Percentiles rank a stretch among this genome's conserved stretches.
phyloP scores from a whole-genome alignment of 2,113 vertebrate species.

The Pundamilia nyererei region DNA sequence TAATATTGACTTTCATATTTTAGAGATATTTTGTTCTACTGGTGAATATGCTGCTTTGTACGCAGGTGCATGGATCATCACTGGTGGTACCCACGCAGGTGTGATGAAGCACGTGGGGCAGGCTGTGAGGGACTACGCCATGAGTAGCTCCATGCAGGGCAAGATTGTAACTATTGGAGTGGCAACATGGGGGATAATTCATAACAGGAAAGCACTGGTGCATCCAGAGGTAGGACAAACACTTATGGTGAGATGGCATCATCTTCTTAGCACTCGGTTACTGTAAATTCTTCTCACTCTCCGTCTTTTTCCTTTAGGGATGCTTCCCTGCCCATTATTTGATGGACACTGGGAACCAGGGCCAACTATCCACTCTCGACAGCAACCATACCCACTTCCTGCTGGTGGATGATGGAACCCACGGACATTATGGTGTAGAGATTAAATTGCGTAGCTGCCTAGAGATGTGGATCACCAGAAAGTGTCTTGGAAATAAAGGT shows the following conservation, averaged over 20 bases:
- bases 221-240: constrained; percentile 38
- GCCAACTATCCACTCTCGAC: constrained; percentile 83
- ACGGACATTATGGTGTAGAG: constrained; percentile 81
- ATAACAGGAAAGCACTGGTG: constrained; percentile 78
- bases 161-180: constrained; percentile 87
- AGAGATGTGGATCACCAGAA: constrained; percentile 85
- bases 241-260: neutral
- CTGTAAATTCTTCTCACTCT: neutral
- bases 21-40: neutral
- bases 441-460: constrained; percentile 80
- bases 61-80: constrained; percentile 94
- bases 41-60: neutral
- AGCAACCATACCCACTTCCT: constrained; percentile 95
- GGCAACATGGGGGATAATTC: constrained; percentile 90
- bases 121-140: constrained; percentile 80
- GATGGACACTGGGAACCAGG: constrained; percentile 81
- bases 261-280: neutral
- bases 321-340: constrained; percentile 81
- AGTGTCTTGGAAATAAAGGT: constrained; percentile 70
- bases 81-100: constrained; percentile 85
- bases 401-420: constrained; percentile 90
- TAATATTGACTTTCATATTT: neutral
- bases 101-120: constrained; percentile 97
- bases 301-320: constrained; percentile 64
- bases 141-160: constrained; percentile 71